Evolutionary conservation across 2,113 vertebrate species (phyloP).

Genomic region (Solenodon paradoxus): DNA sequence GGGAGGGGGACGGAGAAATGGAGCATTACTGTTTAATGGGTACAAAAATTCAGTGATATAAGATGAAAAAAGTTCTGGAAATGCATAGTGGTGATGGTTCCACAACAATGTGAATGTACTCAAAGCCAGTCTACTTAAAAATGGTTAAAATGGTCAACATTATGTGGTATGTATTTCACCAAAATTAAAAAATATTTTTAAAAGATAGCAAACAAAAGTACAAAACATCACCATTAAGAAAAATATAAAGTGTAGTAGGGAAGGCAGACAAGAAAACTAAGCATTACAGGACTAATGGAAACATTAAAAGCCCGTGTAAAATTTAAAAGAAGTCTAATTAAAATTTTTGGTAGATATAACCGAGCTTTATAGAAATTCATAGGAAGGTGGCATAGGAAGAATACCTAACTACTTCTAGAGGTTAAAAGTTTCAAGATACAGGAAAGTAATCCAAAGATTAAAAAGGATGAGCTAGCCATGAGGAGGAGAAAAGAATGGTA

Average conservation of each 20-base stretch:
- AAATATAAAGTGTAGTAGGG: background rate
- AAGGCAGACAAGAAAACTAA: background rate
- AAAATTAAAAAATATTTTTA: background rate
- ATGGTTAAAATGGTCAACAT: background rate
- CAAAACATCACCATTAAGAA: background rate
- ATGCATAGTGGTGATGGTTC: background rate
- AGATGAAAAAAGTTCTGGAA: background rate
- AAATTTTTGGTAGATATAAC: background rate
- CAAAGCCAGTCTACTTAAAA: background rate
- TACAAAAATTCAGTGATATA: background rate
- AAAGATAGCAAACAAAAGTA: background rate
- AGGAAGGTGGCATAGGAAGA: background rate
- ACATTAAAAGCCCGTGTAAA: background rate
- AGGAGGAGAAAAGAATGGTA: background rate
- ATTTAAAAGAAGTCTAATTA: constrained; percentile 34
- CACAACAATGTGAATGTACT: background rate
- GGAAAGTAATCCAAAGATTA: background rate
- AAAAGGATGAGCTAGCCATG: background rate
- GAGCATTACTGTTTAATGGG: background rate
- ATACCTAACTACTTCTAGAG: background rate
- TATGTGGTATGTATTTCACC: background rate
- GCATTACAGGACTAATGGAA: background rate
- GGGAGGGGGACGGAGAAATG: background rate
- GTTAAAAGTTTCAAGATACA: background rate
- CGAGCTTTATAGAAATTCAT: background rate